Evolutionary conservation across 2,888 invertebrate species (phyloP).

Genomic region (Agriopis marginaria): DNA sequence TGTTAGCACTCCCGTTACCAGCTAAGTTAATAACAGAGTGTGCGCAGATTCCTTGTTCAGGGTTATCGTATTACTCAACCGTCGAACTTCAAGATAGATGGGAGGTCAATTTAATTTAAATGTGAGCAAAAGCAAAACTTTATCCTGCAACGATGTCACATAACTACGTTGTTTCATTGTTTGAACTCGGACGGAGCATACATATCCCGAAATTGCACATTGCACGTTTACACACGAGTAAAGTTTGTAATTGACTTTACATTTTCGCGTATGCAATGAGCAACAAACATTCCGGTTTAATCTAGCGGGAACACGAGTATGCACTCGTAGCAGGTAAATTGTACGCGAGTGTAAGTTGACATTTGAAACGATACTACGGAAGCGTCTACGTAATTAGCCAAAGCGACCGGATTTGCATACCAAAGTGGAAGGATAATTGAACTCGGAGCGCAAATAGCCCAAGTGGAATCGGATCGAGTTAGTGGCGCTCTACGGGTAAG

Average conservation of each 20-base stretch:
- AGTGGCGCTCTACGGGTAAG: conserved; percentile 73
- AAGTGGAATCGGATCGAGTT: conserved; percentile 82
- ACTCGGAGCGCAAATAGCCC: conserved; percentile 82
- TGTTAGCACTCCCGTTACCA: conserved; percentile 53
- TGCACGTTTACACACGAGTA: conserved; percentile 17
- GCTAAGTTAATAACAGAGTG: conserved; percentile 74
- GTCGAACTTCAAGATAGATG: conserved; percentile 39
- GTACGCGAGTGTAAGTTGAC: conserved; percentile 60
- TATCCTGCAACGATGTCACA: conserved; percentile 21
- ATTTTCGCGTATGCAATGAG: conserved; percentile 28
- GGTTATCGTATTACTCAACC: conserved; percentile 56
- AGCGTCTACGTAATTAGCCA: conserved; percentile 82
- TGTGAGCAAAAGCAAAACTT: conserved; percentile 36
- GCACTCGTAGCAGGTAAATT: conserved; percentile 36
- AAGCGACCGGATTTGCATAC: conserved; percentile 83
- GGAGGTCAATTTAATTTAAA: conserved; percentile 41
- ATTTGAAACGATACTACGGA: conserved; percentile 72
- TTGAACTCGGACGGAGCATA: conserved; percentile 12
- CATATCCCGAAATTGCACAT: conserved; percentile 18
- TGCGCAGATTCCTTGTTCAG: conserved; percentile 54
- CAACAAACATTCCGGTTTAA: conserved; percentile 38
- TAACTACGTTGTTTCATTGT: conserved; percentile 14
- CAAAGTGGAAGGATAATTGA: conserved; percentile 84
- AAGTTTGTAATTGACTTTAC: conserved; percentile 33
- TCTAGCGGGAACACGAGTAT: conserved; percentile 34